Base-by-base conservation (phyloP, 2,797 vertebrate species). In the Denticeps clupeoides region DNA sequence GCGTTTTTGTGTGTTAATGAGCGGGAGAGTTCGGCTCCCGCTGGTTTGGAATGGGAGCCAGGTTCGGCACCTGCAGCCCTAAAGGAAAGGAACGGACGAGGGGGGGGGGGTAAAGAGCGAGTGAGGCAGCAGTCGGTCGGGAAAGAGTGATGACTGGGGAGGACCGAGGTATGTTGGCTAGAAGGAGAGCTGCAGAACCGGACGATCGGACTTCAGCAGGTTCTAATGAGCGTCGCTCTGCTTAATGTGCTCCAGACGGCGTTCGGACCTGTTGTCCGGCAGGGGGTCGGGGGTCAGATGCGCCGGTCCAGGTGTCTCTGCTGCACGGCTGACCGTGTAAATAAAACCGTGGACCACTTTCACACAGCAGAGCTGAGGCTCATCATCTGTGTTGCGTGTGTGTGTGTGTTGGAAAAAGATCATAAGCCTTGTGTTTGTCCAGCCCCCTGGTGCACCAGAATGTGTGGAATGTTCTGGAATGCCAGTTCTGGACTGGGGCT, bases 401-500 rank as follows among this genome's bases (percentile, higher is more conserved):
- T 32, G 49, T 9, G 31, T 22, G 52, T 15, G 37, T 53, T 26
- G 42, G 12, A 9, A 44, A 44, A 42, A 31, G 52, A 44, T 55
- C 37, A 45, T 46, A 45, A 32, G 48, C 49, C 45, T 62, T 58
- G 63, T 59, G 50, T 66, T 69, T 61, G 65, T 69, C 51, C 70
- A 74, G 61, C 68, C 79, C 77, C 77, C 77, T 63, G 70, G 68
- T 75, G 74, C 69, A 76, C 65, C 79, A 83, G 79, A 81, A 85
- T 86, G 72, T 42, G 40, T 70, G 78, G 82, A 86, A 85, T 85
- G 82, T 70, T 70, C 71, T 72, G 64, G 72, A 81, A 81, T 71
- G 77, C 72, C 71, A 53, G 77, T 74, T 77, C 69, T 79, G 70
- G 71, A 74, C 76, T 46, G 51, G 58, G 71, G 58, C 68, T 69